These are phyloP conservation scores for Drosophila sucinea DNA, from an alignment of 1,140 invertebrate species.

Conservation along the genomic window DNA sequence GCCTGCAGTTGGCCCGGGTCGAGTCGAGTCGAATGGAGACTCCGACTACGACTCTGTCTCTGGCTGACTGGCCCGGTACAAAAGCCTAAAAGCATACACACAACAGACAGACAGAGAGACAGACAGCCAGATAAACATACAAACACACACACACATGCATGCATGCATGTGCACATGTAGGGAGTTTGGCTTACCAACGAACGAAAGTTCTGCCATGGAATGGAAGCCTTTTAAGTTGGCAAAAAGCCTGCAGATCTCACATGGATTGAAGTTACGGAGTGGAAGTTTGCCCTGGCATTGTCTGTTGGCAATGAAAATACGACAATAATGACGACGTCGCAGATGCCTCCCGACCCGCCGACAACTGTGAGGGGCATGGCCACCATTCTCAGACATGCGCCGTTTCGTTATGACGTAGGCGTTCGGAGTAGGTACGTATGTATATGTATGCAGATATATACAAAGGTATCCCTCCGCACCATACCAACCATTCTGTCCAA, in stretches of 20 bases:
- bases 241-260: constrained; percentile 57
- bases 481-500: neutral
- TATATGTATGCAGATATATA: neutral
- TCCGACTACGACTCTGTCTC: constrained; percentile 9
- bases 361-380: neutral
- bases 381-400: constrained; percentile 56
- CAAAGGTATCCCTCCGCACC: neutral
- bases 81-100: constrained; percentile 78
- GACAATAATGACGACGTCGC: constrained; percentile 51
- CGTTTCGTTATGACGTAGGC: constrained; percentile 39
- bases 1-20: constrained; percentile 51
- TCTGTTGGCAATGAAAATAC: constrained; percentile 81
- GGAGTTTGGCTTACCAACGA: constrained; percentile 61
- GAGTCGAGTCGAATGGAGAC: constrained; percentile 13
- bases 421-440: constrained; percentile 6
- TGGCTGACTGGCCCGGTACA: constrained; percentile 56
- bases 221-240: constrained; percentile 74
- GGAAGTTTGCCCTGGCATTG: constrained; percentile 75
- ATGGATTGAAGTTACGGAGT: constrained; percentile 30
- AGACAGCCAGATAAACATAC: constrained; percentile 29
- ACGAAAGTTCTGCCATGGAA: constrained; percentile 44
- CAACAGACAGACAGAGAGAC: constrained; percentile 35
- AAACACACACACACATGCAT: constrained; percentile 46
- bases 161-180: constrained; percentile 16
- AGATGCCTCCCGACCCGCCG: neutral